phyloP scores from a whole-genome alignment of 2,888 invertebrate species.

The Noctua fimbriata region DNA sequence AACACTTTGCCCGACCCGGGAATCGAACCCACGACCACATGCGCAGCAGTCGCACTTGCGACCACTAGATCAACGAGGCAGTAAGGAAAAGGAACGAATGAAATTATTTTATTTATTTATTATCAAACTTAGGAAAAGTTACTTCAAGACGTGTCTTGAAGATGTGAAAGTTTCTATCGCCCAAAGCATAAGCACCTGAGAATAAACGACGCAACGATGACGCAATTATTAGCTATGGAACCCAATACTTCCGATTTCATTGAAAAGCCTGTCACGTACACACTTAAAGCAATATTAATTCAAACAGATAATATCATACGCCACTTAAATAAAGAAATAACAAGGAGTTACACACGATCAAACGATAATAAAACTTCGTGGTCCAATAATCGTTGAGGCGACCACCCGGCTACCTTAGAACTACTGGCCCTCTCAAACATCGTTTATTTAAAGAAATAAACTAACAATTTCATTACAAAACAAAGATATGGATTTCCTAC shows the following conservation, averaged over 20 bases:
- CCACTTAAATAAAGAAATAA: slow-evolving; percentile 70
- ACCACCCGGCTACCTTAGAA: slow-evolving; percentile 81
- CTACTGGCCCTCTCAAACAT: slow-evolving; percentile 74
- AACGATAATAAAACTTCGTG: slow-evolving; percentile 65
- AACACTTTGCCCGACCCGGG: too few relatives aligned
- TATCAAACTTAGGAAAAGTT: background rate
- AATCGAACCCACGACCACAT: background rate
- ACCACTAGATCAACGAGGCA: background rate
- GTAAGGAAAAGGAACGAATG: background rate
- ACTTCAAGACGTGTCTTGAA: background rate
- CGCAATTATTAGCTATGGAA: slow-evolving; percentile 54
- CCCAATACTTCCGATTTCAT: slow-evolving; percentile 48
- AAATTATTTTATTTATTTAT: background rate
- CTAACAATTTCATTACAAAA: slow-evolving; percentile 88
- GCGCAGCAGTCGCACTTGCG: background rate
- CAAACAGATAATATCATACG: slow-evolving; percentile 61
- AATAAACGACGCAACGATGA: slow-evolving; percentile 30
- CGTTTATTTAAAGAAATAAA: slow-evolving; percentile 86
- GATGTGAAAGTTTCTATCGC: slow-evolving; percentile 44
- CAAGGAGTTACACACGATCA: slow-evolving; percentile 65
- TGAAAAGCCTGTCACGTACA: slow-evolving; percentile 50
- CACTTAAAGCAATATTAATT: slow-evolving; percentile 62
- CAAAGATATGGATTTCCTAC: slow-evolving; percentile 85
- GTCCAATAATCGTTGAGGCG: slow-evolving; percentile 71
- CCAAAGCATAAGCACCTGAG: slow-evolving; percentile 18